Conservation (phyloP, 2,888 invertebrate species). For the Syritta pipiens region DNA sequence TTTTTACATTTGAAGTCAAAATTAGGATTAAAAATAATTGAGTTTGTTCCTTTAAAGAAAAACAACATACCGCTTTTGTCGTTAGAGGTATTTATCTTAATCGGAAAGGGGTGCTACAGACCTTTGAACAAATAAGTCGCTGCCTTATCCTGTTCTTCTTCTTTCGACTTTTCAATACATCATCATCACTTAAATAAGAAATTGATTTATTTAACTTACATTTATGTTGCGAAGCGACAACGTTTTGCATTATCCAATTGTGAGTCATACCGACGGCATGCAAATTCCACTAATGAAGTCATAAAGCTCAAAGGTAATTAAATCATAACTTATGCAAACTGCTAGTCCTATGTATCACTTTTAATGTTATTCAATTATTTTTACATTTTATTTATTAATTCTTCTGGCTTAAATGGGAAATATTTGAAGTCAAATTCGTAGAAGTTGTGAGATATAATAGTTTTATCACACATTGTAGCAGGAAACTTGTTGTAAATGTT, state of each 20-base stretch:
- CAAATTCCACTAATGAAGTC: not conserved
- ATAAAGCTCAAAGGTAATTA: not conserved
- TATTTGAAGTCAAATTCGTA: slow-evolving; percentile 30
- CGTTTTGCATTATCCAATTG: not conserved
- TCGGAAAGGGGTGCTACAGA: too few species aligned
- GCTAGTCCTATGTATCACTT: not conserved
- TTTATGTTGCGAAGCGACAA: not conserved
- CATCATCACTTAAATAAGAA: not conserved
- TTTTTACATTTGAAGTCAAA: not conserved
- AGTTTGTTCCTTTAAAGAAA: not conserved
- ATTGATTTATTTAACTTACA: slow-evolving; percentile 6
- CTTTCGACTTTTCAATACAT: not conserved
- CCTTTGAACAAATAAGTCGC: too few species aligned
- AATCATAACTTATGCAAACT: not conserved
- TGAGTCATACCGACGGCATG: not conserved
- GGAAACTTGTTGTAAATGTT: slow-evolving; percentile 81
- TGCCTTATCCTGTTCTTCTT: too few species aligned
- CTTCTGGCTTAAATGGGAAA: slow-evolving; percentile 12
- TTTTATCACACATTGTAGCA: slow-evolving; percentile 83
- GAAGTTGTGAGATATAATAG: slow-evolving; percentile 8
- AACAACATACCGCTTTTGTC: too few species aligned
- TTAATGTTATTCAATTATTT: too few species aligned
- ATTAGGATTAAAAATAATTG: not conserved
- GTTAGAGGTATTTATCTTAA: too few species aligned
- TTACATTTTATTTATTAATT: not conserved